Evolutionary conservation across 2,888 invertebrate species (phyloP), one percentile per base, ranked within the genome.

Genomic region (Orthonychiurus folsomi): DNA sequence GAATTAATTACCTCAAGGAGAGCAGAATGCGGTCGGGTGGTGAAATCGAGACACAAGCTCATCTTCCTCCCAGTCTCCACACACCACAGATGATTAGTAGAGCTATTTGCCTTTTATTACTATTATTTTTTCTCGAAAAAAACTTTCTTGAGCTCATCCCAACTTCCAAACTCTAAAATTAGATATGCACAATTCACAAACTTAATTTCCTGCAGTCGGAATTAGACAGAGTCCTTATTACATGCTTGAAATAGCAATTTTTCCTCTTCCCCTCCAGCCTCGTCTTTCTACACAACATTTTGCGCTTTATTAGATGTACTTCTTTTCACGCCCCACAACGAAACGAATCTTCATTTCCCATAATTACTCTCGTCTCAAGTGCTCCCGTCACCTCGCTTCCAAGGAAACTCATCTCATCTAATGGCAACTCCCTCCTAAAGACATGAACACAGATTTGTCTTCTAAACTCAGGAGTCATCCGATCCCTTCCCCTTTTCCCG

Each of bases 111-210:
- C 68, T 69, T 71, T 71, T 71, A 69, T 69, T 71, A 66, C 71
- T 69, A 70, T 69, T 67, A 68, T 67, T 66, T 67, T 63, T 69
- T 60, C 63, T 53, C 37, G 55, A 62, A 68, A 69, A n/a, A 69
- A 64, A 66, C 50, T 65, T 64, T 69, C 63, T 69, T 68, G 67
- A 69, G 65, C 60, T 60, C 60, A 63, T 69, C 68, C 69, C 68
- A 68, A 69, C 68, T 66, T 66, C 20, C n/a, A 21, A 20, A 21
- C 67, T 65, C 72, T 71, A 72, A 72, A 72, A 72, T 72, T 71
- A 72, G 72, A 69, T 68, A 72, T 71, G 72, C 72, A 72, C 72
- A 69, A 72, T 72, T 72, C 69, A 69, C 67, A 68, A 69, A 72
- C 69, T 69, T 72, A 72, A 72, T 71, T 72, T 72, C 66, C 69